Evolutionary conservation across 1,140 invertebrate species (phyloP), one percentile per base, ranked within the genome.

Genomic region (Odontomachus brunneus): DNA sequence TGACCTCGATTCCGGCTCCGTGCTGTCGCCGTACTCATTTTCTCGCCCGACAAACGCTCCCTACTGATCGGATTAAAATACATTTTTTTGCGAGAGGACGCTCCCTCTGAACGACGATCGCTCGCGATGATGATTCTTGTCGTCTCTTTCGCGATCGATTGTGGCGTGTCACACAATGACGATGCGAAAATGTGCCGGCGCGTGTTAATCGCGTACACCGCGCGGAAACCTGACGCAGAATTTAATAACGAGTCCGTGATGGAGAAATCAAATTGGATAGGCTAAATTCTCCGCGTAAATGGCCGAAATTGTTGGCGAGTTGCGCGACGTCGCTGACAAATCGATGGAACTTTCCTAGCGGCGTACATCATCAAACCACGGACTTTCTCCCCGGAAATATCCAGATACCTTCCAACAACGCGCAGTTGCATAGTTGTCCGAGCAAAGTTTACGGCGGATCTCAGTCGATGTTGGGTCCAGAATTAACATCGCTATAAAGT

Each of bases 1-100:
- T 91, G 89, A 89, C 89, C 88, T 69, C 62, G 85, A 72, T 88
- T 89, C 89, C 88, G 90, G 90, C 83, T 84, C 73, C 59, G 84
- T 76, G 66, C 72, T 83, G 75, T 85, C 84, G 76, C 65, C 59
- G 67, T 87, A 86, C 88, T 90, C 88, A 91, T 89, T 89, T 67
- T 81, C 66, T 22, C 33, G 33, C 38, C 74, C 19, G 38, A 57
- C 33, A 33, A 63, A 83, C 63, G 51, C 65, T 82, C 72, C 29
- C 44, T 59, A 38, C 29, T 49, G 67, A 55, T 38, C n/a, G 24
- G 59, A 86, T 87, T 80, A 57, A 86, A 87, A 76, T 78, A 67
- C 29, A 3, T 33, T 33, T 33, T 83, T 71, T 44, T n/a, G 14
- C 12, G n/a, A 69, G n/a, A 7, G 24, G 49, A 65, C 26, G 24